These are phyloP conservation scores for Erebia ligea DNA, from an alignment of 2,888 invertebrate genomes.

Conservation along the genomic window DNA sequence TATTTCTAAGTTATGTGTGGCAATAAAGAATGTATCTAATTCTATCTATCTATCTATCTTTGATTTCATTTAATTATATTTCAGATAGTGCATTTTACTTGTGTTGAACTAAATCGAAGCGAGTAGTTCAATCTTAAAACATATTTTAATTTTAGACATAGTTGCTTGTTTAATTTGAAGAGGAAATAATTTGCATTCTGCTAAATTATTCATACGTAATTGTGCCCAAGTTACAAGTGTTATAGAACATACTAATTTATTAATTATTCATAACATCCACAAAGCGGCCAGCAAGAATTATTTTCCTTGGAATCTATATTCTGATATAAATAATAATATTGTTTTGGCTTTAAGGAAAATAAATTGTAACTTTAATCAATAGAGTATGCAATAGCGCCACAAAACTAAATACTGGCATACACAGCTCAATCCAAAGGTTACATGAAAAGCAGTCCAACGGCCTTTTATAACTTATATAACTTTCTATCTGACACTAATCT, in stretches of 20 bases:
- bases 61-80: no score
- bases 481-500: no score
- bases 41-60: no score
- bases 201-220: constrained; percentile 17
- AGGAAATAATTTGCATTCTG: constrained; percentile 32
- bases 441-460: no score
- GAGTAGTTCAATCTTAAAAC: background rate
- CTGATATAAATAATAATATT: background rate
- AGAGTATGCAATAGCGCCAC: no score
- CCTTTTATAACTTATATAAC: no score
- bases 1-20: no score
- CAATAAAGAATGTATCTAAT: no score
- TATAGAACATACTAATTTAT: constrained; percentile 18
- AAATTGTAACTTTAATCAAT: no score
- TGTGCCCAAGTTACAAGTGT: constrained; percentile 27
- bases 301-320: background rate
- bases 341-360: background rate
- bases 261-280: constrained; percentile 20
- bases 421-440: no score
- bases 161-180: constrained; percentile 1
- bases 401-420: no score
- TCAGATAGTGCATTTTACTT: background rate
- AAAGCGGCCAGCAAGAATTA: background rate
- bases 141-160: background rate
- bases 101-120: background rate